Conservation (phyloP, 2,888 invertebrate species). For the Argyresthia goedartella region DNA sequence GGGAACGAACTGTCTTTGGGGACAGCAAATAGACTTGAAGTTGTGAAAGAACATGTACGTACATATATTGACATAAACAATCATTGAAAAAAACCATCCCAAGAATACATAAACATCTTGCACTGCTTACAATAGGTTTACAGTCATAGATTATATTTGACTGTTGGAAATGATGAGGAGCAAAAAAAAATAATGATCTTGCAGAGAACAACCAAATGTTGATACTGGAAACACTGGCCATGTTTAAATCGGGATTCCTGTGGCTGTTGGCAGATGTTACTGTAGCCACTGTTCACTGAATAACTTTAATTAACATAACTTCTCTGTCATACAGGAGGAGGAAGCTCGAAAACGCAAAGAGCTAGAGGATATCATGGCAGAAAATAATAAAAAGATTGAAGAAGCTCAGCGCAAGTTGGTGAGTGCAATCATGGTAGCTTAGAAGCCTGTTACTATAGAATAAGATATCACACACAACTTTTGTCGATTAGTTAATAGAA, state of each 20-base stretch:
- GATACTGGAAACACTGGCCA: no score
- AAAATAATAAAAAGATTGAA: conserved; percentile 97
- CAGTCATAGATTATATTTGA: background rate
- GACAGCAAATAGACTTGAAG: no score
- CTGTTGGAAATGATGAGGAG: background rate
- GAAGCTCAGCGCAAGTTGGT: conserved; percentile 98
- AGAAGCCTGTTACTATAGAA: background rate
- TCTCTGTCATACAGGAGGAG: conserved; percentile 91
- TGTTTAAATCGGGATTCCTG: no score
- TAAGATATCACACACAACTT: background rate
- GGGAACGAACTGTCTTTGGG: no score
- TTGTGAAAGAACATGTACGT: no score
- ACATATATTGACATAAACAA: no score
- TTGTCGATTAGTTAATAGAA: background rate
- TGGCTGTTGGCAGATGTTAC: no score
- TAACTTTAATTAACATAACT: conserved; percentile 40
- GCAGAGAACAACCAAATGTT: no score
- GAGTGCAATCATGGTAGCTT: conserved; percentile 34
- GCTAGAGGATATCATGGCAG: conserved; percentile 95
- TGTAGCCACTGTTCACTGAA: no score
- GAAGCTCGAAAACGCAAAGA: conserved; percentile 96
- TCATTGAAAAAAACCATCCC: no score
- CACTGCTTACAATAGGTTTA: conserved; percentile 10
- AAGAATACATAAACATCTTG: background rate
- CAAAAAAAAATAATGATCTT: conserved; percentile 2